Base-by-base conservation (phyloP, 92 coral and sea anemone genomes). In the Siderastrea siderea region DNA sequence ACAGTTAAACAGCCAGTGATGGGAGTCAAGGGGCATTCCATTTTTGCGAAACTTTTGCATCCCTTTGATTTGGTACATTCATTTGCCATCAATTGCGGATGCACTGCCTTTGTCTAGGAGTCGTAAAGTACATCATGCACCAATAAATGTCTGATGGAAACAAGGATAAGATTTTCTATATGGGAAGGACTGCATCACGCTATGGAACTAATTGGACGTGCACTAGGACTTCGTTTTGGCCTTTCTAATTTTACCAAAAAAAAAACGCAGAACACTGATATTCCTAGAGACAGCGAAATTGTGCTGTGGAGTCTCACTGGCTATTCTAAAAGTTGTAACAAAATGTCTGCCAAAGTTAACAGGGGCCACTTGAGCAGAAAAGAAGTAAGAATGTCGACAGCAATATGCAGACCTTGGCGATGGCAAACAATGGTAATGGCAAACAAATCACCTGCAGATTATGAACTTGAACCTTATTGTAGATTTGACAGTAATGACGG, bases 1-100 rank as follows among this genome's bases (percentile, higher is more conserved):
- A 87, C 86, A 3, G 16, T 2, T 3, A 73, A 73, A 51, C n/a
- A 86, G 15, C 53, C 90, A 17, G 85, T 91, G 9, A 69, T 86
- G 88, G 91, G 80, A 74, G 88, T 91, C 19, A 87, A 68, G 50
- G 91, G 87, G 38, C 91, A 91, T 48, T 77, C 52, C 15, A 64
- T 87, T 16, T 91, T 91, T 74, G 86, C 83, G 3, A 88, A 79
- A 59, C 86, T 91, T 5, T 45, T 50, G 61, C 73, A 52, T 61
- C 47, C 65, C 3, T 90, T 90, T 79, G 93, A 93, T 78, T 26
- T 90, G 50, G 86, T 90, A 1, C 62, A 70, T 7, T 90, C 88
- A 7, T 89, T 92, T 75, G 95, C 92, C 7, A 72, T 90, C 7
- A 92, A 93, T 78, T 86, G 91, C n/a, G n/a, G 91, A 90, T 93